Evolutionary conservation across 1,140 invertebrate species (phyloP), one percentile per base, ranked within the genome.

Genomic region (Calycopis cecrops): DNA sequence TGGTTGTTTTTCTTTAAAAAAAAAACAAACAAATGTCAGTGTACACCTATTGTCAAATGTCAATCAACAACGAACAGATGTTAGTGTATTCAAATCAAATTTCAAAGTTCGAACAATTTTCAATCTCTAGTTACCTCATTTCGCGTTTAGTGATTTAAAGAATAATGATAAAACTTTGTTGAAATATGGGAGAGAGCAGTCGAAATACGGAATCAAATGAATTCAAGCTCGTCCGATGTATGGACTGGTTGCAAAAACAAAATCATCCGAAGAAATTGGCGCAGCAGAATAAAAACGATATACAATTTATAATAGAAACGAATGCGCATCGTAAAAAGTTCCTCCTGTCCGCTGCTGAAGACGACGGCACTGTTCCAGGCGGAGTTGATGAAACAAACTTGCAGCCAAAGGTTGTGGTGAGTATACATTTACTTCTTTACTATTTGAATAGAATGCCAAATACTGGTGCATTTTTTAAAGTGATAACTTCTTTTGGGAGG

Each of bases 281-380:
- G 0, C 57, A 65, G 28, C 71, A 74, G 44, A 80, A 79, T 57
- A 71, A 79, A 52, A 80, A 80, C 51, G 79, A 83, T 55, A 77
- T 83, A 49, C 73, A 80, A 51, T 83, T 79, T 63, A 80, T 83
- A 40, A 79, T 83, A 38, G 66, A 80, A 52, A 78, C 67, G 7
- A 80, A 83, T 62, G 71, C 76, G 0, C 72, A 72, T 40, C 60
- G 78, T 34, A 76, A 74, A 52, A 80, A 83, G 21, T 83, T 80
- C 56, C 60, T 79, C n/a, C 14, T 79, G 7, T 61, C 73, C 0
- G 70, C 65, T 50, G 69, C 69, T n/a, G 73, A 79, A 51, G 76
- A 84, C 34, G 69, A 77, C 2, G 70, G 71, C 4, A 73, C 76
- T 3, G 70, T 85, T 6, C 82, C 80, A 1, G 57, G 53, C 33